A percentile compares a stretch with the other conserved stretches of the same genome.
These are phyloP conservation scores for Triplophysa dalaica DNA, from an alignment of 2,113 vertebrate genomes.

Conservation along the genomic window DNA sequence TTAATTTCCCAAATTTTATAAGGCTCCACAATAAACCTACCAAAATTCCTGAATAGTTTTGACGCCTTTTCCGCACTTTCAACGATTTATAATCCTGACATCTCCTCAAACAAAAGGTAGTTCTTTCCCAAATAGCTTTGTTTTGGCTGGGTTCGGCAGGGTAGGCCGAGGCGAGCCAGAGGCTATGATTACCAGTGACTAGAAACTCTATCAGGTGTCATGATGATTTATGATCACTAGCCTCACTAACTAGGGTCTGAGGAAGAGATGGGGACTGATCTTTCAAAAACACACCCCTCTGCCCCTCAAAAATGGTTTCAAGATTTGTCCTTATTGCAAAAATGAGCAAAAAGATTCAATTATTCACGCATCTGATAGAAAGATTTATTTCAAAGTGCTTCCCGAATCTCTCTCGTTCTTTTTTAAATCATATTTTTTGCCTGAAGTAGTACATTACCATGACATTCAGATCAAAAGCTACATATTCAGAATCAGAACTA, in stretches of 20 bases:
- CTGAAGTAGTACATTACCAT: neutral
- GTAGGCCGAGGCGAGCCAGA: constrained; percentile 62
- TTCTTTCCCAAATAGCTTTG: constrained; percentile 65
- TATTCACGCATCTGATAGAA: neutral
- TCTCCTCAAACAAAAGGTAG: constrained; percentile 55
- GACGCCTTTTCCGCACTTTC: constrained; percentile 58
- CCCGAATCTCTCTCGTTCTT: too few relatives aligned
- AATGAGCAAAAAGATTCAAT: neutral
- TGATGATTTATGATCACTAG: constrained; percentile 56
- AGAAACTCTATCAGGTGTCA: constrained; percentile 58
- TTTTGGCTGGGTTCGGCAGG: constrained; percentile 62
- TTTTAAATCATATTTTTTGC: neutral
- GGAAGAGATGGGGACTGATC: neutral
- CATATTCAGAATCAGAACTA: neutral
- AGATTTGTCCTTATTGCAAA: too few relatives aligned
- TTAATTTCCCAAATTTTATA: neutral
- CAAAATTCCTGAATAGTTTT: constrained; percentile 33
- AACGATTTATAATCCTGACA: constrained; percentile 55
- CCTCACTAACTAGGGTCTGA: constrained; percentile 23
- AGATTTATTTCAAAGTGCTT: too few relatives aligned
- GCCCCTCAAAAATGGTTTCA: neutral
- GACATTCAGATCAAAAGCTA: constrained; percentile 13
- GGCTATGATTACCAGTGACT: constrained; percentile 62
- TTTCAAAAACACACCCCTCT: constrained; percentile 27
- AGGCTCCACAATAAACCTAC: neutral